Percentiles rank a stretch among this genome's conserved stretches.
Conservation (phyloP, 2,888 invertebrate genomes). For the Keiferia lycopersicella region DNA sequence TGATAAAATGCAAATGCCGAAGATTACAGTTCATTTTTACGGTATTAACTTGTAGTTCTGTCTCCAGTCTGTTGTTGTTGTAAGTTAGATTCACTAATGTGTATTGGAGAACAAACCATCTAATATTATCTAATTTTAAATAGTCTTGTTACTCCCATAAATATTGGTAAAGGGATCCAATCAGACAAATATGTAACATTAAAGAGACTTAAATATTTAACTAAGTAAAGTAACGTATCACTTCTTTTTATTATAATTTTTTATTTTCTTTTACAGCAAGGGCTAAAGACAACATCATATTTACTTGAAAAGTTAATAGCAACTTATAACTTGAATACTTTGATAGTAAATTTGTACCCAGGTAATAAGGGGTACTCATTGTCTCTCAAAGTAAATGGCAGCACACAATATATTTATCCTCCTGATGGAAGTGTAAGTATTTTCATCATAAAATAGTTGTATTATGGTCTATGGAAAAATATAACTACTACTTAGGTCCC, state of each 20-base stretch:
- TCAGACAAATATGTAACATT: too few relatives aligned
- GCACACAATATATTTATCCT: constrained; percentile 69
- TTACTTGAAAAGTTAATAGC: constrained; percentile 92
- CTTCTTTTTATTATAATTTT: not conserved
- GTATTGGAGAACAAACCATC: not conserved
- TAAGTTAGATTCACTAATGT: not conserved
- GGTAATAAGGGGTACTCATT: constrained; percentile 95
- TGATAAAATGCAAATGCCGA: not conserved
- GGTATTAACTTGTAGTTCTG: not conserved
- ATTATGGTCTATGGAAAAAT: too few relatives aligned
- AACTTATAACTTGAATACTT: constrained; percentile 92
- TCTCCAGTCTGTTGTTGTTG: not conserved
- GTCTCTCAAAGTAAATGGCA: constrained; percentile 82
- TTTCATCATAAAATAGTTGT: too few relatives aligned
- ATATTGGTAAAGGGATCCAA: not conserved
- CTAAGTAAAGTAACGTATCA: too few relatives aligned
- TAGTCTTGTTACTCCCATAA: too few relatives aligned
- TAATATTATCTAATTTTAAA: not conserved
- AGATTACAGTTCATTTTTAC: not conserved
- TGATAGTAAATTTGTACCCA: constrained; percentile 95
- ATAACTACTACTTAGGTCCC: too few relatives aligned
- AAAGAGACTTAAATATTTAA: not conserved
- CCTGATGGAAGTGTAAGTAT: constrained; percentile 72
- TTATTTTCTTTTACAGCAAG: constrained; percentile 69
- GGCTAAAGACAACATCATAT: constrained; percentile 84